Percentiles rank a stretch among this genome's conserved stretches.
Evolutionary conservation across 2,113 vertebrate genomes (phyloP).

Genomic region (Osmerus eperlanus): DNA sequence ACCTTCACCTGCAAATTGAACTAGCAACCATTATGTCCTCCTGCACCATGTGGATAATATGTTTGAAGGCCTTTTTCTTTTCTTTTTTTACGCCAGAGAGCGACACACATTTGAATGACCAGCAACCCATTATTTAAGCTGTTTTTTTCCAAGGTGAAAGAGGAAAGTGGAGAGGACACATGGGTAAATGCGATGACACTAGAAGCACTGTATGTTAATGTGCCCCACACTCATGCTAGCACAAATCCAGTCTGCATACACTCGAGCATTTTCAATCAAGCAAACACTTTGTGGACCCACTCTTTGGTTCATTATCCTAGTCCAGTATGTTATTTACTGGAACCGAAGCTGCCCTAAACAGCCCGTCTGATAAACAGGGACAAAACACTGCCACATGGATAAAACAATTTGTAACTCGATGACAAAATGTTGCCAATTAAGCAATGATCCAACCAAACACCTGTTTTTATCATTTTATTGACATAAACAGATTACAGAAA

Average conservation of each 20-base stretch:
- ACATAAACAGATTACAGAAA: no score
- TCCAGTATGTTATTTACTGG: constrained; percentile 20
- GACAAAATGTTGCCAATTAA: constrained; percentile 8
- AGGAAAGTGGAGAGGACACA: constrained; percentile 41
- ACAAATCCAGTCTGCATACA: constrained; percentile 30
- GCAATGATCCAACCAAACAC: background rate
- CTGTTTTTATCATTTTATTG: background rate
- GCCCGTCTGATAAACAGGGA: background rate
- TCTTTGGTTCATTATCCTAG: constrained; percentile 20
- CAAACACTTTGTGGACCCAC: constrained; percentile 15
- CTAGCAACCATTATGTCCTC: constrained; percentile 44
- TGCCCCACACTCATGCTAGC: constrained; percentile 32
- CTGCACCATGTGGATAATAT: constrained; percentile 39
- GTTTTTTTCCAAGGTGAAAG: constrained; percentile 61
- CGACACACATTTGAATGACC: constrained; percentile 44
- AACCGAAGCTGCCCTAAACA: constrained; percentile 12
- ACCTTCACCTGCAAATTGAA: constrained; percentile 49
- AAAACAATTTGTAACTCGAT: constrained; percentile 29
- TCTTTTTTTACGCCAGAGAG: constrained; percentile 36
- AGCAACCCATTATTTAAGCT: constrained; percentile 47
- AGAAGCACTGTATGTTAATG: constrained; percentile 52
- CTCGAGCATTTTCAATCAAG: constrained; percentile 23
- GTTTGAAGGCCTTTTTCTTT: constrained; percentile 39
- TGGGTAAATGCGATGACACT: constrained; percentile 48
- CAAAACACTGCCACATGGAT: background rate